Conservation (phyloP, 1,140 invertebrate species). For the Akabosia matsudoensis region DNA sequence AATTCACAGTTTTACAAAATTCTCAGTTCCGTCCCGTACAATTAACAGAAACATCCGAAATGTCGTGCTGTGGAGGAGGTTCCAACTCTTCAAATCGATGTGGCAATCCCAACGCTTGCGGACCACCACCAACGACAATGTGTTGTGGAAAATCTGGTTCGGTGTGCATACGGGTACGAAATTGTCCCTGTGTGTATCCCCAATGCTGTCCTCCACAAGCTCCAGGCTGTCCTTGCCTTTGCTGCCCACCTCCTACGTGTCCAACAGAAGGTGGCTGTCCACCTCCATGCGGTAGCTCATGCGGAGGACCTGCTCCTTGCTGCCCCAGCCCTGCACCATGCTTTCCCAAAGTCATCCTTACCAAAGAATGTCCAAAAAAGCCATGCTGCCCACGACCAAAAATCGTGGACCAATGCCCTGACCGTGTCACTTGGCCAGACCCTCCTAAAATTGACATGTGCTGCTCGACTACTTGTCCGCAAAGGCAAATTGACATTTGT, state of each 20-base stretch:
- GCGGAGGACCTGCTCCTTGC: background rate
- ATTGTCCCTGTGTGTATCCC: background rate
- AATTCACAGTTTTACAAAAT: too few relatives aligned
- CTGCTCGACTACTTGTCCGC: conserved; percentile 1
- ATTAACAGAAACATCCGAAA: background rate
- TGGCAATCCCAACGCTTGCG: background rate
- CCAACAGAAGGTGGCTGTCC: background rate
- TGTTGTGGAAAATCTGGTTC: background rate
- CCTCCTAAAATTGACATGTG: conserved; percentile 13
- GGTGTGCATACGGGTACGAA: background rate
- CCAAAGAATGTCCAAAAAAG: background rate
- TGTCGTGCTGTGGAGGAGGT: background rate
- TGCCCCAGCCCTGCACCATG: background rate
- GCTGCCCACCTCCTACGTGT: background rate
- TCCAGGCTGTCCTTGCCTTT: background rate
- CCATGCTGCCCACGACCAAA: background rate
- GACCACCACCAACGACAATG: background rate
- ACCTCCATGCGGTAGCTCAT: background rate
- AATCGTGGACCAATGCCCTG: background rate
- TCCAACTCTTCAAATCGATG: background rate
- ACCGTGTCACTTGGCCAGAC: background rate
- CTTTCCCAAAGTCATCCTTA: background rate
- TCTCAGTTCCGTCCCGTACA: background rate
- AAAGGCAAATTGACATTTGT: background rate
- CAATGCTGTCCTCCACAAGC: background rate